A percentile compares a stretch with the other conserved stretches of the same genome.
phyloP scores from a whole-genome alignment of 2,888 invertebrate species.

The Ceriagrion tenellum region DNA sequence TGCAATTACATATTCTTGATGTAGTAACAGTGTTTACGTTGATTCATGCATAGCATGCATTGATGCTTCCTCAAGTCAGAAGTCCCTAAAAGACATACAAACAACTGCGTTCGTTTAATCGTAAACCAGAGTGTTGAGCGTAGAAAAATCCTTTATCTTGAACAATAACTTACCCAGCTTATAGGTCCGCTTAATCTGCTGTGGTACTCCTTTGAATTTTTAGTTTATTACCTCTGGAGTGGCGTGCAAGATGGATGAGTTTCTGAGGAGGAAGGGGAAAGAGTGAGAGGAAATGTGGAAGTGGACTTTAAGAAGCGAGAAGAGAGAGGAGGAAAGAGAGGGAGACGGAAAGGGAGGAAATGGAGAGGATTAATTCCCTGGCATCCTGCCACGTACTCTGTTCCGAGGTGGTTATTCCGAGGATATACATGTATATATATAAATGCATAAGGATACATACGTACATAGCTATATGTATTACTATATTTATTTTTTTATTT shows the following conservation, averaged over 20 bases:
- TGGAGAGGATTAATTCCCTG: slow-evolving; percentile 61
- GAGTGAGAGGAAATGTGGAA: background rate
- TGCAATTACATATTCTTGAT: no score
- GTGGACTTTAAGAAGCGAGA: background rate
- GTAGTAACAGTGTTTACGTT: no score
- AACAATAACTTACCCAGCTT: background rate
- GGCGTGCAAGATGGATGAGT: background rate
- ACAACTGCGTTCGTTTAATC: no score
- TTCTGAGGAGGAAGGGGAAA: background rate
- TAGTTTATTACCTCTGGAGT: background rate
- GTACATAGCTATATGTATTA: background rate
- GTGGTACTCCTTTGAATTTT: background rate
- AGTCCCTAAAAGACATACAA: no score
- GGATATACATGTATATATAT: background rate
- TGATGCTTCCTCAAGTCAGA: no score
- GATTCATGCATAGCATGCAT: no score
- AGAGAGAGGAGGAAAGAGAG: background rate
- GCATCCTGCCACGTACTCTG: slow-evolving; percentile 48
- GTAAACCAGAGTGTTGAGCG: no score
- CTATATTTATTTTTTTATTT: no score
- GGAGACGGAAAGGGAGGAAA: background rate
- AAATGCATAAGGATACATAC: background rate
- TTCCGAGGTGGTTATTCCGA: slow-evolving; percentile 34
- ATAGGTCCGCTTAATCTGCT: background rate
- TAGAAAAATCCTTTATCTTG: background rate